These are phyloP conservation scores for Agrotis puta DNA, from an alignment of 2,888 invertebrate genomes.

Conservation along the genomic window DNA sequence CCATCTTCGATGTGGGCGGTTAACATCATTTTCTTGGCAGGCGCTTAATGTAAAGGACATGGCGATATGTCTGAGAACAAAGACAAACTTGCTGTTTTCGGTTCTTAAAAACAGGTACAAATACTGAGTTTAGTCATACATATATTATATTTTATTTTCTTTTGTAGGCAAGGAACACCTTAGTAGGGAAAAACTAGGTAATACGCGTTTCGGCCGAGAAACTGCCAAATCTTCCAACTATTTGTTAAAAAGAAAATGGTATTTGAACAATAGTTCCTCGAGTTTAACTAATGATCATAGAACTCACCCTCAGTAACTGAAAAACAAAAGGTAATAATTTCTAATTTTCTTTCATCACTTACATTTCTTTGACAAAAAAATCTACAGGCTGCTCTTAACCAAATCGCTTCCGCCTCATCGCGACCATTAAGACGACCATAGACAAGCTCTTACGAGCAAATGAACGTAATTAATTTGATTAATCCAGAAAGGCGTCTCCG, in stretches of 20 bases:
- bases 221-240: too few species aligned
- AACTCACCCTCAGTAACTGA: too few species aligned
- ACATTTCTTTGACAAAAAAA: slow-evolving; percentile 15
- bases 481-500: slow-evolving; percentile 80
- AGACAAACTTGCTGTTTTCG: not conserved
- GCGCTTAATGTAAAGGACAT: slow-evolving; percentile 17
- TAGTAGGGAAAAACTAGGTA: too few species aligned
- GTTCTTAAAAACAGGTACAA: not conserved
- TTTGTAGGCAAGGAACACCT: not conserved
- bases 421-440: slow-evolving; percentile 51
- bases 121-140: too few species aligned
- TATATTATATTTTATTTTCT: too few species aligned
- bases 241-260: too few species aligned
- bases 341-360: not conserved
- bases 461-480: slow-evolving; percentile 87
- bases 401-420: slow-evolving; percentile 53
- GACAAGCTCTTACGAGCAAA: slow-evolving; percentile 75
- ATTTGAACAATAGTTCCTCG: too few species aligned
- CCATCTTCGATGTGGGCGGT: slow-evolving; percentile 53
- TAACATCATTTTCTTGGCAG: slow-evolving; percentile 33
- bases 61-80: slow-evolving; percentile 5
- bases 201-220: too few species aligned
- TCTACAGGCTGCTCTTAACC: slow-evolving; percentile 19
- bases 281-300: too few species aligned
- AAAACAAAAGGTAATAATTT: too few species aligned